A percentile compares a stretch with the other conserved stretches of the same genome.
These are phyloP conservation scores for Euleptes europaea DNA, from an alignment of 2,113 vertebrate genomes.

Conservation along the genomic window DNA sequence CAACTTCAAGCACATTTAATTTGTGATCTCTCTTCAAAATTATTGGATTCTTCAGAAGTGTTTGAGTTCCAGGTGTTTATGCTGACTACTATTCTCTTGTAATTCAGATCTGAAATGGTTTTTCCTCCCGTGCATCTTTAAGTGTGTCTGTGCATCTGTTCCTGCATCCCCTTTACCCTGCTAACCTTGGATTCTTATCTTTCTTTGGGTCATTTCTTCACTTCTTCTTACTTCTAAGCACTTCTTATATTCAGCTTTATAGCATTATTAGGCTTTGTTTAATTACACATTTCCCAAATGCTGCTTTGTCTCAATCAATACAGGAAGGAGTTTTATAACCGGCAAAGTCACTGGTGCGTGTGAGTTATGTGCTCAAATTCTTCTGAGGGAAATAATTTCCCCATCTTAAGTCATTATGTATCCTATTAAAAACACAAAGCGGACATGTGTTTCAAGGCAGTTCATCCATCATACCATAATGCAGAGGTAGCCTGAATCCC, in stretches of 20 bases:
- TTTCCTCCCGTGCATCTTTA: not conserved
- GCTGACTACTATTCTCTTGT: constrained; percentile 38
- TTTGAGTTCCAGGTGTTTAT: constrained; percentile 4
- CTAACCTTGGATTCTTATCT: not conserved
- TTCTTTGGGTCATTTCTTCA: not conserved
- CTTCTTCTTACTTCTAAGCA: not conserved
- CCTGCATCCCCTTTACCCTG: constrained; percentile 11
- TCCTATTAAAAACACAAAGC: constrained; percentile 54
- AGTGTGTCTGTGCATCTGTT: too few relatives aligned
- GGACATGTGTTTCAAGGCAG: constrained; percentile 56
- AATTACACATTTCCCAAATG: constrained; percentile 43
- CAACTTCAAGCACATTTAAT: constrained; percentile 28
- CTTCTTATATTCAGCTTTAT: constrained; percentile 32
- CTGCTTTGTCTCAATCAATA: constrained; percentile 51
- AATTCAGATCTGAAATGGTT: constrained; percentile 15
- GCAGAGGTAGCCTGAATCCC: constrained; percentile 38
- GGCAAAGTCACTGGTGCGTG: constrained; percentile 27
- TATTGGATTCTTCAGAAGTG: constrained; percentile 26
- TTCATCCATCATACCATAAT: constrained; percentile 67
- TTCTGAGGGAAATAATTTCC: constrained; percentile 64
- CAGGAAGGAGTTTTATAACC: not conserved
- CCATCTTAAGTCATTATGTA: constrained; percentile 54
- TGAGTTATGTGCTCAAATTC: constrained; percentile 41
- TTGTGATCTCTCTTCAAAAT: constrained; percentile 30
- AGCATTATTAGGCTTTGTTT: constrained; percentile 37